These are phyloP conservation scores for Amblyjoppa fuscipennis DNA, from an alignment of 2,888 invertebrate genomes.

Conservation along the genomic window DNA sequence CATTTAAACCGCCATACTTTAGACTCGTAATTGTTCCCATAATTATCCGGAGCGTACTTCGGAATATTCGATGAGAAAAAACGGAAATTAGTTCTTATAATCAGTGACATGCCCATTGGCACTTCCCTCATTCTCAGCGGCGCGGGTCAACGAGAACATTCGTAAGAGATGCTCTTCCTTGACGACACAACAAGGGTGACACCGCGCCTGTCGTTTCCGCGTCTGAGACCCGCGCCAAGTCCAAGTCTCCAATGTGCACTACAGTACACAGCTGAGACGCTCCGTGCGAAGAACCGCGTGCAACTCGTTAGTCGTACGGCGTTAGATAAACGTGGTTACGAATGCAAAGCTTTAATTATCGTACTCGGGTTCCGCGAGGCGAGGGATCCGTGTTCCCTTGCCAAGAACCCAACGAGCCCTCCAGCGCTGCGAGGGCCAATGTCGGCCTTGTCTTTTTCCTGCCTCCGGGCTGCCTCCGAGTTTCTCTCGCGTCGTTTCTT, in stretches of 20 bases:
- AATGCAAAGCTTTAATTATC: slow-evolving; percentile 76
- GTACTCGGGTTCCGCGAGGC: slow-evolving; percentile 39
- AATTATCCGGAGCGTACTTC: too few species aligned
- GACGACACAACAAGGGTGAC: slow-evolving; percentile 29
- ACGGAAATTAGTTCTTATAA: not conserved
- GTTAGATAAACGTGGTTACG: slow-evolving; percentile 73
- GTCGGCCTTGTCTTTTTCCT: slow-evolving; percentile 21
- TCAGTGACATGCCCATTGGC: not conserved
- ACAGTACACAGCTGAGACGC: not conserved
- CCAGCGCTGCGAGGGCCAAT: slow-evolving; percentile 8
- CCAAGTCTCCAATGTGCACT: slow-evolving; percentile 11
- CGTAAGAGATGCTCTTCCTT: not conserved
- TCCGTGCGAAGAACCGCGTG: slow-evolving; percentile 66
- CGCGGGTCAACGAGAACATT: not conserved
- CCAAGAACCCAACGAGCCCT: slow-evolving; percentile 27
- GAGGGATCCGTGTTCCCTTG: slow-evolving; percentile 29
- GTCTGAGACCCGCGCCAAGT: slow-evolving; percentile 35
- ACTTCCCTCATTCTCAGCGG: not conserved
- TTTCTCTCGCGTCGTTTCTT: slow-evolving; percentile 44
- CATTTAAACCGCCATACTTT: not conserved
- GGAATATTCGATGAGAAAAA: too few species aligned
- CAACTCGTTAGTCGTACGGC: slow-evolving; percentile 71
- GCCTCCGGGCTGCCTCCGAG: not conserved
- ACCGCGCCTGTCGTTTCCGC: slow-evolving; percentile 25
- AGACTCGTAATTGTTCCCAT: too few species aligned